Evolutionary conservation across 2,888 invertebrate species (phyloP), one percentile per base, ranked within the genome.

Genomic region (Hydrotaea cyrtoneurina): DNA sequence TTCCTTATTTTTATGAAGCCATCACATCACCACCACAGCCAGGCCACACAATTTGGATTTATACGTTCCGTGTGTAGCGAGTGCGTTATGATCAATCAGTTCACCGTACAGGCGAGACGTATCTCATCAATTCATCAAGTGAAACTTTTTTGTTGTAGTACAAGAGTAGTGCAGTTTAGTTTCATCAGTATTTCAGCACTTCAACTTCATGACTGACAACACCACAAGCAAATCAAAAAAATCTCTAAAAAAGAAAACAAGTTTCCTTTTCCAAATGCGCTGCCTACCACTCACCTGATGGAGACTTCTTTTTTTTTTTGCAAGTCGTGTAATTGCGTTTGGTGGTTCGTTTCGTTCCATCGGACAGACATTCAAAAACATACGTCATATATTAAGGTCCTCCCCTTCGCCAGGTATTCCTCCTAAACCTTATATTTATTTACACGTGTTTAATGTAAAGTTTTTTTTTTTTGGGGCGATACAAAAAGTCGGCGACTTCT

Each of bases 361-460:
- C 31, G 7, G 31, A 31, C 31, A 4, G 31, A 7, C 31, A 31
- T 31, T 31, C 31, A 31, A 31, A 39, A 8, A 39, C 13, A 39
- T 10, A 39, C 39, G 11, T 39, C 3, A 5, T 39, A 39, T 10
- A 31, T 39, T 39, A 39, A 39, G 39, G 39, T 2, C 10, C 3
- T 8, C 31, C 31, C 3, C 31, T 31, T n/a, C n/a, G 21, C 76
- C 71, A 82, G 71, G 39, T 78, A 74, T 74, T 75, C 78, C 53
- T 75, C 78, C 53, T 39, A 71, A 78, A 79, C 71, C 82, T 75
- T 79, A 82, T 71, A 75, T 82, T 82, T 78, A 66, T 46, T 55
- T 19, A 23, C 15, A 15, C 23, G 59, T 15, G 59, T 7, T 2
- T 31, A 31, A 31, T 31, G 31, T 31, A 4, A 26, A 26, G 10